phyloP scores from a whole-genome alignment of 2,797 vertebrate genomes.

The Poecilia gillii region DNA sequence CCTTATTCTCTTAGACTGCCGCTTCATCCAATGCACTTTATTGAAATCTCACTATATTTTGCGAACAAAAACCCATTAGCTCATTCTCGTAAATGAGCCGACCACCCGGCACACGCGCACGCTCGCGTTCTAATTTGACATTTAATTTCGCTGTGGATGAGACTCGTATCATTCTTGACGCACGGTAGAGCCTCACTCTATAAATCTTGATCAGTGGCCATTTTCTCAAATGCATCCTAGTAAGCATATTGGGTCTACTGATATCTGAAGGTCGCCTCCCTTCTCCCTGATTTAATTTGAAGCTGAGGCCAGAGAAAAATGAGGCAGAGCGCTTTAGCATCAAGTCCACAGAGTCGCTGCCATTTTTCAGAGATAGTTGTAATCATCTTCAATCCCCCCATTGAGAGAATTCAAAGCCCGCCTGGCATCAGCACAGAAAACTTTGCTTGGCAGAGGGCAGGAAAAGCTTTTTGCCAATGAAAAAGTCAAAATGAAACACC shows the following conservation, averaged over 20 bases:
- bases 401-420: constrained; percentile 49
- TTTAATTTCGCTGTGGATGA: constrained; percentile 68
- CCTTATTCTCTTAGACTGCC: constrained; percentile 28
- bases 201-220: constrained; percentile 71
- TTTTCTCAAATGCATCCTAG: constrained; percentile 49
- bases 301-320: constrained; percentile 63
- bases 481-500: constrained; percentile 61
- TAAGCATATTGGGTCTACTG: constrained; percentile 64
- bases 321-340: constrained; percentile 56
- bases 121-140: constrained; percentile 56
- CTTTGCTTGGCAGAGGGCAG: constrained; percentile 67
- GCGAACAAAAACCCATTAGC: constrained; percentile 44
- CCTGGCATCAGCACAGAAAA: constrained; percentile 54
- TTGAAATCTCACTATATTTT: constrained; percentile 22
- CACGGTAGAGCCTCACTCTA: constrained; percentile 50
- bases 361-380: constrained; percentile 46
- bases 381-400: constrained; percentile 55
- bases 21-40: constrained; percentile 34
- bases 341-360: constrained; percentile 27
- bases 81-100: constrained; percentile 28
- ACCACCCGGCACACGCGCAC: constrained; percentile 15
- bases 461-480: constrained; percentile 74
- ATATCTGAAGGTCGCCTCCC: constrained; percentile 73
- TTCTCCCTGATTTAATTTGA: constrained; percentile 71
- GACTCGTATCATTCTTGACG: constrained; percentile 63